A percentile compares a stretch with the other conserved stretches of the same genome.
Evolutionary conservation across 2,113 vertebrate species (phyloP).

Genomic region (Climacteris rufus): DNA sequence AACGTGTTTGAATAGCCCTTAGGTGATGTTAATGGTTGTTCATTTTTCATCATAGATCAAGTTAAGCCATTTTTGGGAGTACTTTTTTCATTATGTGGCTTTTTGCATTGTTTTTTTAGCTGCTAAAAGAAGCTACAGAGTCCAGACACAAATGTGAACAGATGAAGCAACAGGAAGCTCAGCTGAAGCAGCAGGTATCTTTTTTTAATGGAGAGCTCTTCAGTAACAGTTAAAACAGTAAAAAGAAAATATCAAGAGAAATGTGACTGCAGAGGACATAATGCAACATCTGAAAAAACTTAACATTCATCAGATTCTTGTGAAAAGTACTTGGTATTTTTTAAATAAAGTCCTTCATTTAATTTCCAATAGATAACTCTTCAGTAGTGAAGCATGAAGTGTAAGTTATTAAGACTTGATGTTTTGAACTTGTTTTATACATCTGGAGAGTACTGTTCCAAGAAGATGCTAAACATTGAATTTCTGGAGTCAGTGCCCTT

Average conservation of each 20-base stretch:
- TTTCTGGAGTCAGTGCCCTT: not conserved
- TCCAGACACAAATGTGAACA: conserved; percentile 95
- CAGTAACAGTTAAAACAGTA: not conserved
- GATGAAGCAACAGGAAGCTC: conserved; percentile 95
- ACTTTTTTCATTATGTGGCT: not conserved
- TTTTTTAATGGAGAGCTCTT: not conserved
- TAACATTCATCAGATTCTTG: not conserved
- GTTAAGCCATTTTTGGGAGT: not conserved
- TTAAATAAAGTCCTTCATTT: not conserved
- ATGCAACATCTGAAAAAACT: not conserved
- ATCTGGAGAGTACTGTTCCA: not conserved
- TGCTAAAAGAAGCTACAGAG: conserved; percentile 93
- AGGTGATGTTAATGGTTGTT: not conserved
- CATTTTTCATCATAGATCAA: not conserved
- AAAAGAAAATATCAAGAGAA: not conserved
- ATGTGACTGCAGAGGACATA: not conserved
- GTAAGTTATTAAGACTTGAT: not conserved
- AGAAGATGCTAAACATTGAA: not conserved
- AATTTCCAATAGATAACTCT: not conserved
- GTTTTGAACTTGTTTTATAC: not conserved
- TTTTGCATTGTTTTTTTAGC: conserved; percentile 67
- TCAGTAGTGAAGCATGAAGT: not conserved
- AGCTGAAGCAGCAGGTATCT: conserved; percentile 92
- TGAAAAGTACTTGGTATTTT: not conserved
- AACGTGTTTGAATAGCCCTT: not conserved